These are phyloP conservation scores for Dendrocincla fuliginosa DNA, from an alignment of 2,797 vertebrate species.

Conservation along the genomic window DNA sequence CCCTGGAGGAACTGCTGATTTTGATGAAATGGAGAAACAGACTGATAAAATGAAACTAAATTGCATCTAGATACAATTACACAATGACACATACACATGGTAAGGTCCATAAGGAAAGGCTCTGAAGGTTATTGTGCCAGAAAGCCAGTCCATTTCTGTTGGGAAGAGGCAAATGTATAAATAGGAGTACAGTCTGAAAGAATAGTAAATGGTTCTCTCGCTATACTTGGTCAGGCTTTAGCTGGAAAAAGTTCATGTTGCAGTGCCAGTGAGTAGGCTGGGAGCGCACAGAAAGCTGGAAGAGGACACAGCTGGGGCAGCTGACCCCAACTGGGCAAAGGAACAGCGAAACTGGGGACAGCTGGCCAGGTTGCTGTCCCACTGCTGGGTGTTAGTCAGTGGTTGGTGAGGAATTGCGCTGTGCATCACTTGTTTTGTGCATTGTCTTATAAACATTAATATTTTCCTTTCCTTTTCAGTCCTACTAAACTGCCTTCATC, in stretches of 20 bases:
- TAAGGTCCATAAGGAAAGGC: not conserved
- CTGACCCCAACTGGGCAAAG: not conserved
- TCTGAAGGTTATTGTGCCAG: not conserved
- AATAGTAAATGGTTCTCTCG: not conserved
- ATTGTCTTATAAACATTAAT: not conserved
- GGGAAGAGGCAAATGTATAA: not conserved
- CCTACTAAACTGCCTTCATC: not conserved
- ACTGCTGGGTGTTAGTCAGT: too few relatives aligned
- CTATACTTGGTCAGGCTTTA: not conserved
- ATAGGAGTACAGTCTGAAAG: not conserved
- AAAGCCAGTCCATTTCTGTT: not conserved
- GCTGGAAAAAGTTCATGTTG: not conserved
- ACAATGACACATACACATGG: not conserved
- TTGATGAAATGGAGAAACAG: not conserved
- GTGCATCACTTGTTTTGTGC: not conserved
- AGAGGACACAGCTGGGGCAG: not conserved
- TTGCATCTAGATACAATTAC: not conserved
- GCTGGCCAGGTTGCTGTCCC: not conserved
- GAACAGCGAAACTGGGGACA: rapidly evolving
- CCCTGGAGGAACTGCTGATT: not conserved
- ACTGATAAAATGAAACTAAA: not conserved
- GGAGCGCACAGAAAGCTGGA: not conserved
- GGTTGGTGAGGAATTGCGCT: not conserved
- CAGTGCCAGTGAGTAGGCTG: not conserved
- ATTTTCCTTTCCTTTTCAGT: not conserved